A percentile compares a stretch with the other conserved stretches of the same genome.
phyloP scores from a whole-genome alignment of 2,113 vertebrate species.

The Pimephales promelas region DNA sequence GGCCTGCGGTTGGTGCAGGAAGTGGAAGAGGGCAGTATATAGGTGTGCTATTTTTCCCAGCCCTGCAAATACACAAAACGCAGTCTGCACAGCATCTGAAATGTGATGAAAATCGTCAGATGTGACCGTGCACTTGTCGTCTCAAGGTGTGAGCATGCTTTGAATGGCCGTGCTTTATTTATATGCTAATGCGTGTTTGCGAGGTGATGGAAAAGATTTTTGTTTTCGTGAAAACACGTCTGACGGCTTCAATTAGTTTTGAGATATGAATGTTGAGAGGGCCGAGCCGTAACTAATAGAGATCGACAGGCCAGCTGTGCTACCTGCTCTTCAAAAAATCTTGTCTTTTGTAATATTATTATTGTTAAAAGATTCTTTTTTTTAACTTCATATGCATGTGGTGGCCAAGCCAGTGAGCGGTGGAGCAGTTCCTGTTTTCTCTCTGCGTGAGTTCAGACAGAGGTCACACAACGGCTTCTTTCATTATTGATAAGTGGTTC shows the following conservation, averaged over 20 bases:
- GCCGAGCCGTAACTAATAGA: conserved; percentile 9
- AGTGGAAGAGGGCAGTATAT: conserved; percentile 54
- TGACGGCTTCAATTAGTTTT: conserved; percentile 48
- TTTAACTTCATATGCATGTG: not conserved
- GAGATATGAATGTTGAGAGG: conserved; percentile 19
- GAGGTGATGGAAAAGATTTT: not conserved
- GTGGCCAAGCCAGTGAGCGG: not conserved
- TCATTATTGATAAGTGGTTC: conserved; percentile 39
- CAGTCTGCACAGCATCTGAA: not conserved
- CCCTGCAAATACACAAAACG: not conserved
- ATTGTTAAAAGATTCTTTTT: not conserved
- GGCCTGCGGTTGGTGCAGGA: conserved; percentile 50
- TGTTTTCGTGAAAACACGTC: conserved; percentile 30
- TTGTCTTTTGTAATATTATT: not conserved
- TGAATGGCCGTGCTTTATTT: not conserved
- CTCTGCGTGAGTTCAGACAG: conserved; percentile 26
- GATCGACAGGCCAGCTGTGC: conserved; percentile 39
- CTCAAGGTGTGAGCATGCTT: not conserved
- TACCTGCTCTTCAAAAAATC: not conserved
- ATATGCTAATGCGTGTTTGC: conserved; percentile 31
- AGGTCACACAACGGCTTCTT: conserved; percentile 14
- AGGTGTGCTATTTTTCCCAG: conserved; percentile 40
- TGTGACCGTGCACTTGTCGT: not conserved
- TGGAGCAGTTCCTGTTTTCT: conserved; percentile 26
- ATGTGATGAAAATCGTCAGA: not conserved